Evolutionary conservation across 2,113 vertebrate genomes (phyloP).

Genomic region (Ptychochromis oligacanthus): DNA sequence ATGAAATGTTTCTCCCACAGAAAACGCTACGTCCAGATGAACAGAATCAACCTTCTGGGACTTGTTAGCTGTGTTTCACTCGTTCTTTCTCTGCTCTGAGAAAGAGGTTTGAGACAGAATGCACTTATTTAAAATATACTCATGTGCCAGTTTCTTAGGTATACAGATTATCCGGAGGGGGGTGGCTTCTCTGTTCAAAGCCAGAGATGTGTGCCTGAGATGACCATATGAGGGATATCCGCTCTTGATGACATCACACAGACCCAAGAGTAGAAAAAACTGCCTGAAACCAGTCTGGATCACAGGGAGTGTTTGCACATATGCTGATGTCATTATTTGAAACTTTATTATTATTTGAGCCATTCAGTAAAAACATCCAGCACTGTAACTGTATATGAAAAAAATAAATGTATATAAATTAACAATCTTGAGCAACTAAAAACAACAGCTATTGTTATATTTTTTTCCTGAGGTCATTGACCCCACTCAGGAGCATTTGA

Average conservation of each 20-base stretch:
- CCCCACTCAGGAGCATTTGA: constrained; percentile 19
- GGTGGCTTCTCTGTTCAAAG: no score
- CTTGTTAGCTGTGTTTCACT: not conserved
- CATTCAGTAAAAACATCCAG: not conserved
- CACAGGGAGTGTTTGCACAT: not conserved
- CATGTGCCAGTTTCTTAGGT: no score
- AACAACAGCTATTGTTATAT: not conserved
- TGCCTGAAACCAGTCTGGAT: not conserved
- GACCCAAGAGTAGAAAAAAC: not conserved
- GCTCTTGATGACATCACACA: rapidly evolving
- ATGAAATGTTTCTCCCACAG: no score
- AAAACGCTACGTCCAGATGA: no score
- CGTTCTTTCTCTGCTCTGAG: not conserved
- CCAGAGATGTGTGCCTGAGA: not conserved
- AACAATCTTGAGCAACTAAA: not conserved
- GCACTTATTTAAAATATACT: not conserved
- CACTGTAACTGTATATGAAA: not conserved
- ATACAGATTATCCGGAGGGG: no score
- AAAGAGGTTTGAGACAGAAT: not conserved
- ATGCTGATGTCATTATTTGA: not conserved
- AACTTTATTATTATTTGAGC: no score
- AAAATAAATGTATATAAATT: not conserved
- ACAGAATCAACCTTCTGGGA: no score
- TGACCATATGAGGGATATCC: not conserved
- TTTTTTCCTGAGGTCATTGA: constrained; percentile 35